Evolutionary conservation across 2,888 invertebrate species (phyloP).

Genomic region (Macrosoma leucophasiata): DNA sequence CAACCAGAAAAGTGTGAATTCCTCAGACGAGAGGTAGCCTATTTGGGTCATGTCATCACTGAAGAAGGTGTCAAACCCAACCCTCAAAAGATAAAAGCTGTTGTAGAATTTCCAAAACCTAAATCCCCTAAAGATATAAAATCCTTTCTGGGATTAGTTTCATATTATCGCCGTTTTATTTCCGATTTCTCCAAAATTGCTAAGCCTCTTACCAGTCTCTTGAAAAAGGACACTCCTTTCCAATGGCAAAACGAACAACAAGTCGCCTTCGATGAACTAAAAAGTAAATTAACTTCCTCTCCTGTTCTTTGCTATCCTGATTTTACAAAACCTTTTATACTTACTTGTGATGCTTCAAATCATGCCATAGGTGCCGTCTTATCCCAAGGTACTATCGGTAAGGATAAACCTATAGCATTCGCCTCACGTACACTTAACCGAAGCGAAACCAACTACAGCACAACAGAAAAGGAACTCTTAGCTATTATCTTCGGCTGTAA

Average conservation of each 20-base stretch:
- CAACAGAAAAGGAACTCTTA: constrained; percentile 16
- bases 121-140: no score
- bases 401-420: constrained; percentile 10
- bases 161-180: no score
- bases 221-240: constrained; percentile 19
- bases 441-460: constrained; percentile 8
- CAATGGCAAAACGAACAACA: constrained; percentile 19
- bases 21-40: no score
- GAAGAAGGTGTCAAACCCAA: no score
- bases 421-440: constrained; percentile 13
- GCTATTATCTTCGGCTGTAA: constrained; percentile 15
- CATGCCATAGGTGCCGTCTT: constrained; percentile 30
- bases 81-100: no score
- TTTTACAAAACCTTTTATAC: constrained; percentile 29
- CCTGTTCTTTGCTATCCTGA: constrained; percentile 38
- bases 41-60: no score
- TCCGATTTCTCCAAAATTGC: no score
- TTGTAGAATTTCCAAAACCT: no score
- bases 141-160: no score
- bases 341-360: constrained; percentile 33
- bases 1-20: no score
- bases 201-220: constrained; percentile 18
- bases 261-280: constrained; percentile 20
- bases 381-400: constrained; percentile 27
- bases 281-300: constrained; percentile 17